Evolutionary conservation across 2,888 invertebrate genomes (phyloP).

Genomic region (Acholoe squamosa): DNA sequence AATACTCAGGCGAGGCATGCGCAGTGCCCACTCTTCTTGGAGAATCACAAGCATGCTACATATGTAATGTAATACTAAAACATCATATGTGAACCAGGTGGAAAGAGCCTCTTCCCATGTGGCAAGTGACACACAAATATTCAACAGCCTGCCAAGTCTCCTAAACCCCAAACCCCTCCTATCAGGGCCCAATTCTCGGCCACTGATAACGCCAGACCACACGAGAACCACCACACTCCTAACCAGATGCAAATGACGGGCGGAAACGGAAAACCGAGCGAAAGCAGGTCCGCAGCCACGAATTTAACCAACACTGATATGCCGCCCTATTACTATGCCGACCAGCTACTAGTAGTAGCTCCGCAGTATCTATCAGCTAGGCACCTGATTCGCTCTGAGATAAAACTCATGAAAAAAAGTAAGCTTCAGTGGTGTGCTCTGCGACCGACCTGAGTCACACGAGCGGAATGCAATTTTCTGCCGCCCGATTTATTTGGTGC

Average conservation of each 20-base stretch:
- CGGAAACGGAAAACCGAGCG: not conserved
- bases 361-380: constrained; percentile 15
- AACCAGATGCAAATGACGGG: not conserved
- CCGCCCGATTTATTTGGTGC: constrained; percentile 40
- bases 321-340: not conserved
- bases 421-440: not conserved
- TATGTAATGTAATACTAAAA: no score
- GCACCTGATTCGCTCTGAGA: constrained; percentile 10
- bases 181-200: constrained; percentile 22
- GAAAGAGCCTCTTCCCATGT: no score
- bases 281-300: not conserved
- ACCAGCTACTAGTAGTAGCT: not conserved
- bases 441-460: constrained; percentile 26
- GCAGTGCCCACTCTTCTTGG: no score
- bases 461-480: constrained; percentile 56
- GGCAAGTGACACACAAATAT: no score
- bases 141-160: no score
- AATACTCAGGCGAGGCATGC: no score
- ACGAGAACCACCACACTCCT: not conserved
- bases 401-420: constrained; percentile 29
- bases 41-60: no score
- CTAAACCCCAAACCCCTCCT: not conserved
- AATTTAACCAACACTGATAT: not conserved
- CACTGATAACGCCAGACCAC: constrained; percentile 7
- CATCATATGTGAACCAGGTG: no score